Conservation (phyloP, 2,888 invertebrate species). For the Philonicus albiceps region DNA sequence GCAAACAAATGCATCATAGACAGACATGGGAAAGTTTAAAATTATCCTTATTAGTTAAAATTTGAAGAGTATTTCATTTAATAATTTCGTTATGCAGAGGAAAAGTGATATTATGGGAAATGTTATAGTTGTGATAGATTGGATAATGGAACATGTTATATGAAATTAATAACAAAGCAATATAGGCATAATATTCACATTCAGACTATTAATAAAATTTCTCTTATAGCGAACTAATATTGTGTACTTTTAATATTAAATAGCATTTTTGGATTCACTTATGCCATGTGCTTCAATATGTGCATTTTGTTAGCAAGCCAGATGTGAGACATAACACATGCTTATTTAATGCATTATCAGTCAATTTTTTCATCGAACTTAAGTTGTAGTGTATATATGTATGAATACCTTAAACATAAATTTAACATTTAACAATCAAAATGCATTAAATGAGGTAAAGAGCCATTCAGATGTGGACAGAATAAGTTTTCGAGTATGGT, state of each 20-base stretch:
- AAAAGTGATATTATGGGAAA: neutral
- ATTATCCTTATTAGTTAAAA: neutral
- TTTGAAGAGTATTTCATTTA: neutral
- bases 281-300: too few species aligned
- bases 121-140: neutral
- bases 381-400: too few species aligned
- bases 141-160: neutral
- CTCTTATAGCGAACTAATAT: too few species aligned
- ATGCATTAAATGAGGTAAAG: too few species aligned
- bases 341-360: neutral
- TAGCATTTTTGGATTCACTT: neutral
- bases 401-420: too few species aligned
- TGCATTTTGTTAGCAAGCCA: too few species aligned
- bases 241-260: neutral
- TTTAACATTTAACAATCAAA: too few species aligned
- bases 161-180: neutral
- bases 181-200: neutral
- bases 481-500: too few species aligned
- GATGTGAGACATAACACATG: neutral
- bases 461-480: too few species aligned
- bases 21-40: slow-evolving; percentile 3
- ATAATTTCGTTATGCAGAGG: neutral
- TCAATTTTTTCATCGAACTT: too few species aligned
- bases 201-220: neutral
- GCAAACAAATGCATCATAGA: neutral